Conservation (phyloP, 92 coral and sea anemone species). For the Virgularia gustaviana region DNA sequence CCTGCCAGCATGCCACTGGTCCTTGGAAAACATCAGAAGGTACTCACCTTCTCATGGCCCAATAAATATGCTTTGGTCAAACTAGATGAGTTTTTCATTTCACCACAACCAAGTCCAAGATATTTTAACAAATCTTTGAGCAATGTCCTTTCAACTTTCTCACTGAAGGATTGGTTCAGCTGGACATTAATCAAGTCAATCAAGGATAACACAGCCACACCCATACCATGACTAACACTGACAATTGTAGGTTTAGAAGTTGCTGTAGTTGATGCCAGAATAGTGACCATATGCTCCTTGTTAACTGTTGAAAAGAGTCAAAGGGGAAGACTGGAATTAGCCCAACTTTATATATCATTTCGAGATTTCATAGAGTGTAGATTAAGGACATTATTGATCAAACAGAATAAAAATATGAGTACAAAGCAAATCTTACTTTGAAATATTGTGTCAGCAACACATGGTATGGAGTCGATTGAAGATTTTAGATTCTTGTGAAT, state of each 20-base stretch:
- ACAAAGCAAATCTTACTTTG: constrained; percentile 1
- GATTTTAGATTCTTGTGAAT: background rate
- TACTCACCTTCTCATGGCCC: constrained; percentile 51
- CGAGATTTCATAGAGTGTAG: constrained; percentile 23
- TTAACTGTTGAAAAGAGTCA: constrained; percentile 25
- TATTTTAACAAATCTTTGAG: constrained; percentile 50
- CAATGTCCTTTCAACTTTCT: constrained; percentile 32
- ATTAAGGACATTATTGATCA: too few species aligned
- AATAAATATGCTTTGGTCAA: constrained; percentile 70
- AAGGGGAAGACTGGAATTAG: too few species aligned
- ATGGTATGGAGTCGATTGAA: background rate
- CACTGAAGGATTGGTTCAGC: constrained; percentile 1
- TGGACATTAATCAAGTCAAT: constrained; percentile 36
- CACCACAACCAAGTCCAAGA: constrained; percentile 60
- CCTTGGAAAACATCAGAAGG: too few species aligned
- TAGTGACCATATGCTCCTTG: constrained; percentile 12
- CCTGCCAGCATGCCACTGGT: too few species aligned
- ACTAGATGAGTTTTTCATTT: constrained; percentile 49
- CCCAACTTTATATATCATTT: background rate
- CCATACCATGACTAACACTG: constrained; percentile 49
- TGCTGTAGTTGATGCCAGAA: constrained; percentile 46
- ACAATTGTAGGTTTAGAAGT: constrained; percentile 58
- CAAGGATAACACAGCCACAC: constrained; percentile 60
- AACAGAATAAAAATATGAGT: background rate
- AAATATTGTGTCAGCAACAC: constrained; percentile 7